phyloP scores from a whole-genome alignment of 2,797 vertebrate species.

The Apogon hyalosoma region DNA sequence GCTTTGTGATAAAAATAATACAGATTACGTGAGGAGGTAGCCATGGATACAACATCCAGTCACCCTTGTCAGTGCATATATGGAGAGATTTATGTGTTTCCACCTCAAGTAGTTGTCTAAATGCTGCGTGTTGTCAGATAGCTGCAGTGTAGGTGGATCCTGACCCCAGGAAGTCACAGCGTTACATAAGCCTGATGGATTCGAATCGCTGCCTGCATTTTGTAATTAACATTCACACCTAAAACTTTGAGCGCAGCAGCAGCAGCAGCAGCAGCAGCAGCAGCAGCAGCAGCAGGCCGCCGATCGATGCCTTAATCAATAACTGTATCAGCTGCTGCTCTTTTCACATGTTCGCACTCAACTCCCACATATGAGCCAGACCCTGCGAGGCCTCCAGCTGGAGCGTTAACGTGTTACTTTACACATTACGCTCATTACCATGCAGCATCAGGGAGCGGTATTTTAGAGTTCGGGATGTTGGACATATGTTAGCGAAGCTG shows the following conservation, averaged over 20 bases:
- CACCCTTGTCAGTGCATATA: conserved; percentile 75
- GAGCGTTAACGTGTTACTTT: conserved; percentile 23
- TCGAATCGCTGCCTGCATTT: conserved; percentile 68
- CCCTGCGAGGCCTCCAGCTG: conserved; percentile 14
- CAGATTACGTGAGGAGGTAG: conserved; percentile 77
- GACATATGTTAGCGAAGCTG: too few species aligned
- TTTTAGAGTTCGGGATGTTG: too few species aligned
- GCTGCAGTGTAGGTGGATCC: conserved; percentile 75
- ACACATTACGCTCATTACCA: background rate
- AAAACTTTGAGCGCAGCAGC: conserved; percentile 46
- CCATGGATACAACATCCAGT: conserved; percentile 81
- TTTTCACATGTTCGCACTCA: conserved; percentile 15
- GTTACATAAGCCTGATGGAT: conserved; percentile 77
- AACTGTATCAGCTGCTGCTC: conserved; percentile 9
- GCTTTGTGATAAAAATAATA: conserved; percentile 81
- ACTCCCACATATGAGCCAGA: conserved; percentile 15
- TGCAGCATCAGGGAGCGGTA: background rate
- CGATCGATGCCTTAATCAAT: conserved; percentile 25
- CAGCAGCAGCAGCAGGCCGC: conserved; percentile 7
- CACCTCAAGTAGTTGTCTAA: conserved; percentile 76
- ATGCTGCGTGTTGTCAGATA: conserved; percentile 74
- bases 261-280: too few species aligned
- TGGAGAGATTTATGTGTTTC: conserved; percentile 76
- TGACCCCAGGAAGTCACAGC: conserved; percentile 73
- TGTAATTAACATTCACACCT: conserved; percentile 63